A percentile compares a stretch with the other conserved stretches of the same genome.
Evolutionary conservation across 1,140 invertebrate species (phyloP).

Genomic region (Frieseomelitta varia): DNA sequence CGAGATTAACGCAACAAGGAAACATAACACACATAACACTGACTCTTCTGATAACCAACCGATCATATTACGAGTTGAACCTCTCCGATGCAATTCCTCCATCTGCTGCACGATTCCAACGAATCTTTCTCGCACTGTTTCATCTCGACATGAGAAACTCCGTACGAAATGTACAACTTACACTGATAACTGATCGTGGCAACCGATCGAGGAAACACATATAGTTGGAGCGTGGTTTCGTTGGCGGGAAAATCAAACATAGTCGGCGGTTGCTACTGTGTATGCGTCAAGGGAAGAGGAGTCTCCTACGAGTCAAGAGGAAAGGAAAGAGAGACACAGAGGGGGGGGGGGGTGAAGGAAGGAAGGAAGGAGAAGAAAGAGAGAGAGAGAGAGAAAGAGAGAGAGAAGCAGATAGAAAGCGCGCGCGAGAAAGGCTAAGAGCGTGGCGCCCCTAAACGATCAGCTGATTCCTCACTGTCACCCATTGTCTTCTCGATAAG

Average conservation of each 20-base stretch:
- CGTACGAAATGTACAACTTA: neutral
- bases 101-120: neutral
- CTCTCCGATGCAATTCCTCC: neutral
- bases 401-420: neutral
- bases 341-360: no score
- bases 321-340: neutral
- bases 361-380: no score
- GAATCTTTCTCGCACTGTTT: neutral
- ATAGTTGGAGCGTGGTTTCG: neutral
- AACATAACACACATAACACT: neutral
- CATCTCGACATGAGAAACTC: no score
- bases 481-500: constrained; percentile 42
- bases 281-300: neutral
- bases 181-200: neutral
- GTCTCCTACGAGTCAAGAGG: neutral
- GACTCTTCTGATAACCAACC: neutral
- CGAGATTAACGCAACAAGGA: neutral
- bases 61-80: neutral
- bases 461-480: constrained; percentile 72
- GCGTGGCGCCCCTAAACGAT: constrained; percentile 65
- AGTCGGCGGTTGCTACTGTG: constrained; percentile 12
- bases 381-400: constrained; percentile 1
- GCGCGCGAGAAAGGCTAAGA: constrained; percentile 5
- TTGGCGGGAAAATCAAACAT: constrained; percentile 53
- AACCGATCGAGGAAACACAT: neutral